phyloP scores from a whole-genome alignment of 2,113 vertebrate species.

The Cygnus buccinator region DNA sequence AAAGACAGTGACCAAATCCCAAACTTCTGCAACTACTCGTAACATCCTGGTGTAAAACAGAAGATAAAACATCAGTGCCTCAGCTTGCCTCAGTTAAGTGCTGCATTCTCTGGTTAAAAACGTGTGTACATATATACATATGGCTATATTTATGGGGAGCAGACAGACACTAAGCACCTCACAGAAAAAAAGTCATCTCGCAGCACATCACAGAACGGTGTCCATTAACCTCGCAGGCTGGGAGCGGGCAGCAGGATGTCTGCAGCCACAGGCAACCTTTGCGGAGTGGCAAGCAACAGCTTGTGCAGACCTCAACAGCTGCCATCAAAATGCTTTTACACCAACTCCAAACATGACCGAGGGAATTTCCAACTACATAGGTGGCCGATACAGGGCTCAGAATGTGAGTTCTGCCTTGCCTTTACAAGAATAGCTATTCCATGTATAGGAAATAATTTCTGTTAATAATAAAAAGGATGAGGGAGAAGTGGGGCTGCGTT shows the following conservation, averaged over 20 bases:
- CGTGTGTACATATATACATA: background rate
- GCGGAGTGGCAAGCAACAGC: background rate
- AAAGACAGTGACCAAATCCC: background rate
- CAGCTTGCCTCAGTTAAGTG: background rate
- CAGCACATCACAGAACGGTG: background rate
- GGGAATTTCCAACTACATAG: accelerated
- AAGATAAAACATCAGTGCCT: background rate
- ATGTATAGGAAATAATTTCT: background rate
- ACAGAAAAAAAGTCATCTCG: background rate
- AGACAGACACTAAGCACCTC: background rate
- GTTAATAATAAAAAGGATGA: background rate
- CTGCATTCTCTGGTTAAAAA: background rate
- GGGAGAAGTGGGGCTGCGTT: background rate
- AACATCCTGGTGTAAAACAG: background rate
- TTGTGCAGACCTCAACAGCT: background rate
- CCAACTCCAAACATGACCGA: accelerated
- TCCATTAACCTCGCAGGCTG: background rate
- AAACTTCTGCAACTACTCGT: accelerated
- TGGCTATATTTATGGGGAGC: conserved; percentile 14
- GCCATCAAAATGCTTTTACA: accelerated
- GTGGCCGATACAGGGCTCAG: background rate
- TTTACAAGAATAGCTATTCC: background rate
- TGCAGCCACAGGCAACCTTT: background rate
- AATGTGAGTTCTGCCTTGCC: background rate
- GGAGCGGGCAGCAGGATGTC: background rate